Percentiles rank a stretch among this genome's conserved stretches.
These are phyloP conservation scores for Forbesichthys papilliferus DNA, from an alignment of 2,113 vertebrate genomes.

Conservation along the genomic window DNA sequence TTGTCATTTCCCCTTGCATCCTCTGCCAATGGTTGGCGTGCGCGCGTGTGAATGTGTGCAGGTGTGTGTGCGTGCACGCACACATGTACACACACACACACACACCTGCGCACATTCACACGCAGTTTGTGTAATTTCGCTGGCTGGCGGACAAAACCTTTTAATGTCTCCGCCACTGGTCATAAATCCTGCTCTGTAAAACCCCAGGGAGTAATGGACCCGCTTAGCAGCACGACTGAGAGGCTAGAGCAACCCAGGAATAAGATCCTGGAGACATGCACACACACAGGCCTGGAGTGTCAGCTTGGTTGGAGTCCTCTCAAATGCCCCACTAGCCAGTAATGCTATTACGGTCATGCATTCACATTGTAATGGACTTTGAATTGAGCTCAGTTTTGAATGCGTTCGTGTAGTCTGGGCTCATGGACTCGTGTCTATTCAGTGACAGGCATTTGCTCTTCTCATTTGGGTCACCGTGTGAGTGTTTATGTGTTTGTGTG, in stretches of 20 bases:
- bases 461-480: slow-evolving; percentile 13
- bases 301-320: slow-evolving; percentile 47
- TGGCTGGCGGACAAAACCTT: slow-evolving; percentile 49
- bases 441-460: slow-evolving; percentile 11
- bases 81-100: slow-evolving; percentile 16
- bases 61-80: neutral
- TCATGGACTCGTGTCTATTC: neutral
- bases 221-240: slow-evolving; percentile 35
- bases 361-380: slow-evolving; percentile 10
- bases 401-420: neutral
- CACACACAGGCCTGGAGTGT: slow-evolving; percentile 29
- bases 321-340: slow-evolving; percentile 46
- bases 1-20: slow-evolving; percentile 7
- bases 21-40: neutral
- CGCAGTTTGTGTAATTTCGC: slow-evolving; percentile 39
- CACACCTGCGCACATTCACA: slow-evolving; percentile 24
- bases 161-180: slow-evolving; percentile 44
- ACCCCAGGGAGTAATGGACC: slow-evolving; percentile 54
- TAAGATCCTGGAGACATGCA: slow-evolving; percentile 30
- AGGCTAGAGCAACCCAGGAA: slow-evolving; percentile 52
- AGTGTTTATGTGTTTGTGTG: neutral
- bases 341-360: slow-evolving; percentile 13
- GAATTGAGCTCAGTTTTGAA: neutral
- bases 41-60: neutral
- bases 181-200: slow-evolving; percentile 60